A percentile compares a stretch with the other conserved stretches of the same genome.
phyloP scores from a whole-genome alignment of 2,797 vertebrate genomes.

The Paramormyrops hopkinsi region DNA sequence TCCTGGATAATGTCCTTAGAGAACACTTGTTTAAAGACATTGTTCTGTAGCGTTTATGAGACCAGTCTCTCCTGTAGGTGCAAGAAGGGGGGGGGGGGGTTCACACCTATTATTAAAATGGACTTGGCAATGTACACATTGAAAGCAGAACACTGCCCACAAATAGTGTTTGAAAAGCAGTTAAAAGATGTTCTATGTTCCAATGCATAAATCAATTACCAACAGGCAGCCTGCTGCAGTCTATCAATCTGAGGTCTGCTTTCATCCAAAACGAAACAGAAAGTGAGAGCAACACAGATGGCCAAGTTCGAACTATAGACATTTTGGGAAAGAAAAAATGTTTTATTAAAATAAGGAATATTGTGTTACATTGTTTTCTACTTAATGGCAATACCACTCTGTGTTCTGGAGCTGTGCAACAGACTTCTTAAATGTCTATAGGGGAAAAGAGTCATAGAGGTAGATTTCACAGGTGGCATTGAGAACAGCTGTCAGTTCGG shows the following conservation, averaged over 20 bases:
- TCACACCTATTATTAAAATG: neutral
- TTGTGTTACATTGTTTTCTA: neutral
- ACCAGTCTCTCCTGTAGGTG: neutral
- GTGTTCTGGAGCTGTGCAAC: conserved; percentile 1
- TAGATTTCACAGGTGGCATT: conserved; percentile 13
- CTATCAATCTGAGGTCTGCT: neutral
- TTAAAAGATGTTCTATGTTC: neutral
- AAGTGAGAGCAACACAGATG: neutral
- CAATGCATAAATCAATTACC: neutral
- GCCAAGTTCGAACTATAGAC: neutral
- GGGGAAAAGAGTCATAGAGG: neutral
- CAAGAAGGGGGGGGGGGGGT: neutral
- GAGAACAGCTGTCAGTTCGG: conserved; percentile 1
- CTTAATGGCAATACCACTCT: neutral
- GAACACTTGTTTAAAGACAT: neutral
- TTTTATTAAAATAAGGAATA: conserved; percentile 1
- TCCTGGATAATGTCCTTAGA: neutral
- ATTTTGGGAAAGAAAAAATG: neutral
- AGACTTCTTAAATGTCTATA: neutral
- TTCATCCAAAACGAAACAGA: neutral
- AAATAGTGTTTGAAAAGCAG: neutral
- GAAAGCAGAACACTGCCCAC: neutral
- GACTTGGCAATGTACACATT: neutral
- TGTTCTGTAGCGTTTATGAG: neutral
- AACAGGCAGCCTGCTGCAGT: neutral